Conservation (phyloP, 2,888 invertebrate genomes). For the Stenurella melanura region DNA sequence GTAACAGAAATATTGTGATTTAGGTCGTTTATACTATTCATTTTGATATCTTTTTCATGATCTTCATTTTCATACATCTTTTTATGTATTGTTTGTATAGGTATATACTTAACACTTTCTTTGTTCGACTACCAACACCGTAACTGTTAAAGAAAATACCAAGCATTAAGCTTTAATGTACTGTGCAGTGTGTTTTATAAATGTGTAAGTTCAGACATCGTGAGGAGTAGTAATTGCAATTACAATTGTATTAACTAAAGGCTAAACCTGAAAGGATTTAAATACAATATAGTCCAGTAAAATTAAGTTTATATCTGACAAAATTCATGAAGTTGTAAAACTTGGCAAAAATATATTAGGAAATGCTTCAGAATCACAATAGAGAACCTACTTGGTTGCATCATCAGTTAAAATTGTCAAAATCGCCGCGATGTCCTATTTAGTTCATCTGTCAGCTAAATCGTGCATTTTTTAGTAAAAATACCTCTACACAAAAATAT, state of each 20-base stretch:
- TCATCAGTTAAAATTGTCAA: too few relatives aligned
- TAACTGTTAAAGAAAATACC: not conserved
- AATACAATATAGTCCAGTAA: too few relatives aligned
- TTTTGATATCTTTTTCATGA: conserved; percentile 15
- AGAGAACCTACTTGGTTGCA: too few relatives aligned
- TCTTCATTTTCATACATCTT: conserved; percentile 22
- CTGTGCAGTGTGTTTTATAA: not conserved
- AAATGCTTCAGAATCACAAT: too few relatives aligned
- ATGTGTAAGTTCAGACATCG: conserved; percentile 2
- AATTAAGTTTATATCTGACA: too few relatives aligned
- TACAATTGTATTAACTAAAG: not conserved
- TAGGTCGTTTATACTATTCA: conserved; percentile 26
- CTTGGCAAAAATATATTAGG: too few relatives aligned
- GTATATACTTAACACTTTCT: conserved; percentile 19
- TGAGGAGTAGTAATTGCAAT: not conserved
- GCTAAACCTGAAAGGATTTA: too few relatives aligned
- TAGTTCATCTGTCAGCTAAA: too few relatives aligned
- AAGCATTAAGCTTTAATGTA: not conserved
- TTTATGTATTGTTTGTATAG: conserved; percentile 14
- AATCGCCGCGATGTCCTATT: too few relatives aligned
- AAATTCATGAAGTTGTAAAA: too few relatives aligned
- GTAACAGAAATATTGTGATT: conserved; percentile 29
- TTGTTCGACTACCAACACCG: conserved; percentile 7
- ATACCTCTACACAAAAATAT: too few relatives aligned
- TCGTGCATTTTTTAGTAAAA: too few relatives aligned